Evolutionary conservation across 64 coral and sea anemone genomes (phyloP).

Genomic region (Dendronephthya gigantea): DNA sequence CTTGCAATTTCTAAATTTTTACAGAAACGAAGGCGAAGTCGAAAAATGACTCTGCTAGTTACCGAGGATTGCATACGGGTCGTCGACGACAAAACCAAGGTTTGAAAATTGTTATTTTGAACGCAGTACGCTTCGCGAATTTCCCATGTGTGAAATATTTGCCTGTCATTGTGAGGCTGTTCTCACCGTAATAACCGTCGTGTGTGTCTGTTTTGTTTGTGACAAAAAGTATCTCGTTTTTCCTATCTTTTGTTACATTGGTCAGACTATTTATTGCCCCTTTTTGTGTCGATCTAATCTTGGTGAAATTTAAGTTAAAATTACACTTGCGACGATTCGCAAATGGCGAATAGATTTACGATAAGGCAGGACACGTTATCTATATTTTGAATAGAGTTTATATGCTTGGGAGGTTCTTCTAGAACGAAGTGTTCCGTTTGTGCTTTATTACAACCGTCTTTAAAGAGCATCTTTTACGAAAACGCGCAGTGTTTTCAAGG

Average conservation of each 20-base stretch:
- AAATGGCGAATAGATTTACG: not conserved
- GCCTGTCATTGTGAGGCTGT: no score
- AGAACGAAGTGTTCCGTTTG: not conserved
- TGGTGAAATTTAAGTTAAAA: not conserved
- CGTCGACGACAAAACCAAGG: slow-evolving; percentile 70
- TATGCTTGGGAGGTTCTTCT: not conserved
- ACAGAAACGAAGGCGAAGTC: slow-evolving; percentile 35
- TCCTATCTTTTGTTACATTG: not conserved
- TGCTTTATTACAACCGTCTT: not conserved
- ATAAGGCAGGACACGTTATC: not conserved
- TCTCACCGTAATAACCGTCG: not conserved
- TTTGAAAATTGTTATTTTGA: slow-evolving; percentile 1
- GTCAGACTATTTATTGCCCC: not conserved
- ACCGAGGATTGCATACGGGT: slow-evolving; percentile 67
- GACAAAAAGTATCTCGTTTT: not conserved
- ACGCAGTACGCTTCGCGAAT: not conserved
- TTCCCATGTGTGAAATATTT: not conserved
- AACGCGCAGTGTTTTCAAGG: no score
- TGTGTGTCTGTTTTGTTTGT: not conserved
- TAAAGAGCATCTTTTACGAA: not conserved
- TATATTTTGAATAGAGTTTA: not conserved
- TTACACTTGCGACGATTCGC: not conserved
- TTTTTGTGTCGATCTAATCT: not conserved
- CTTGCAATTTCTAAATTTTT: slow-evolving; percentile 3
- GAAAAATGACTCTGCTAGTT: slow-evolving; percentile 52